phyloP scores from a whole-genome alignment of 2,113 vertebrate genomes.

The Phasianus colchicus region DNA sequence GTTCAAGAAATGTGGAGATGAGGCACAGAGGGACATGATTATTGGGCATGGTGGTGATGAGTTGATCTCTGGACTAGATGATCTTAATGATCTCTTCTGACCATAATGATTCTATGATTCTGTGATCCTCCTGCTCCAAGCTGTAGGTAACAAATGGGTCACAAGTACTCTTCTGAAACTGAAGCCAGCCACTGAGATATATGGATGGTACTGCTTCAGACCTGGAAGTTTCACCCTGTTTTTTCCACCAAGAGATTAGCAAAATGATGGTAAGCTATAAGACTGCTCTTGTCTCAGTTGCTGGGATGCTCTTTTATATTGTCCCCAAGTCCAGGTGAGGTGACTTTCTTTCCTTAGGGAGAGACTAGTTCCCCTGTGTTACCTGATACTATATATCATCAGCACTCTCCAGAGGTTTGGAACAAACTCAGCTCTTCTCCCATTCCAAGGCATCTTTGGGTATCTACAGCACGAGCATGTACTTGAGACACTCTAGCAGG shows the following conservation, averaged over 20 bases:
- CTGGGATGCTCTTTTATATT: neutral
- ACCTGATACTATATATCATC: neutral
- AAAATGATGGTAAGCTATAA: neutral
- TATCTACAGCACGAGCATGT: neutral
- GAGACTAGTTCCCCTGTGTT: neutral
- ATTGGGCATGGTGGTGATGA: too few relatives aligned
- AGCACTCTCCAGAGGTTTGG: neutral
- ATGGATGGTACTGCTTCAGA: neutral
- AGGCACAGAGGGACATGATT: too few relatives aligned
- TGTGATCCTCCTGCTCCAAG: neutral
- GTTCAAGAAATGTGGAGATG: too few relatives aligned
- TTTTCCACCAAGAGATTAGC: neutral
- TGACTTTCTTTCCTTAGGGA: neutral
- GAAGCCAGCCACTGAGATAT: neutral
- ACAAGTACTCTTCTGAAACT: neutral
- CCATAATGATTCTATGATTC: too few relatives aligned
- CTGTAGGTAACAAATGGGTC: neutral
- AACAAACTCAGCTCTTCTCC: neutral
- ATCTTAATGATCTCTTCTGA: too few relatives aligned
- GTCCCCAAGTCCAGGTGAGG: neutral
- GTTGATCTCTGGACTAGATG: too few relatives aligned
- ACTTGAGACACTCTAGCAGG: conserved; percentile 9
- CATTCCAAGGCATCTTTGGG: neutral
- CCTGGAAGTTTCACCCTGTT: neutral
- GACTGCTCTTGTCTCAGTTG: neutral